Evolutionary conservation across 2,888 invertebrate species (phyloP).

Genomic region (Cryptocephalus primarius): DNA sequence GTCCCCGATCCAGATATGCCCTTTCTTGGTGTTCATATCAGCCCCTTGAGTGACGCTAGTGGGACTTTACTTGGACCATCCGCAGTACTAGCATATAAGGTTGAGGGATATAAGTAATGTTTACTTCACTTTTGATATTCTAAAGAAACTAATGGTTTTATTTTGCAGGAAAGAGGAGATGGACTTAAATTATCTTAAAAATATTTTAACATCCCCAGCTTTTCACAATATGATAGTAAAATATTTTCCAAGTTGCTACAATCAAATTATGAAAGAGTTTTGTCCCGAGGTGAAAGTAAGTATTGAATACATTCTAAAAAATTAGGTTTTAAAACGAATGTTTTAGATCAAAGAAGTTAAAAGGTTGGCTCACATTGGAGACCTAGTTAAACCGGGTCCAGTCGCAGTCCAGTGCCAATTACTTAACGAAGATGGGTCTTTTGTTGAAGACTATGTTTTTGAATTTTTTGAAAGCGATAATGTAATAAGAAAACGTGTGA

Average conservation of each 20-base stretch:
- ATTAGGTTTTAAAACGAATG: conserved; percentile 35
- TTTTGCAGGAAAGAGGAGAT: conserved; percentile 40
- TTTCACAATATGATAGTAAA: conserved; percentile 70
- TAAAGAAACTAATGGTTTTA: not conserved
- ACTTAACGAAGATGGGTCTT: conserved; percentile 65
- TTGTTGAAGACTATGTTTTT: conserved; percentile 94
- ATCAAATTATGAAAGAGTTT: conserved; percentile 69
- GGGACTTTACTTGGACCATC: conserved; percentile 85
- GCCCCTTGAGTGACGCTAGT: conserved; percentile 80
- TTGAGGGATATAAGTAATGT: conserved; percentile 77
- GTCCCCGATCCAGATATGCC: conserved; percentile 95
- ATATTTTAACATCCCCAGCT: conserved; percentile 56
- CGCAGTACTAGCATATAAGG: conserved; percentile 81
- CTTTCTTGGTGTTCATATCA: conserved; percentile 91
- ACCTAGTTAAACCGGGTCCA: conserved; percentile 46
- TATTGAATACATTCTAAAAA: not conserved
- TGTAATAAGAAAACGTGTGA: conserved; percentile 58
- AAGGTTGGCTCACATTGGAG: conserved; percentile 9
- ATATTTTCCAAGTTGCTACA: conserved; percentile 64
- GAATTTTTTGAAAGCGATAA: conserved; percentile 57
- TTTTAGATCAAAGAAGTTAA: conserved; percentile 37
- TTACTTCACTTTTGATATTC: conserved; percentile 9
- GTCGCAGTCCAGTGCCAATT: conserved; percentile 93
- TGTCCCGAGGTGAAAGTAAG: conserved; percentile 37
- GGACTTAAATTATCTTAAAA: conserved; percentile 54